Percentiles rank a stretch among this genome's conserved stretches.
Evolutionary conservation across 1,140 invertebrate species (phyloP).

Genomic region (Coenobita brevimanus): DNA sequence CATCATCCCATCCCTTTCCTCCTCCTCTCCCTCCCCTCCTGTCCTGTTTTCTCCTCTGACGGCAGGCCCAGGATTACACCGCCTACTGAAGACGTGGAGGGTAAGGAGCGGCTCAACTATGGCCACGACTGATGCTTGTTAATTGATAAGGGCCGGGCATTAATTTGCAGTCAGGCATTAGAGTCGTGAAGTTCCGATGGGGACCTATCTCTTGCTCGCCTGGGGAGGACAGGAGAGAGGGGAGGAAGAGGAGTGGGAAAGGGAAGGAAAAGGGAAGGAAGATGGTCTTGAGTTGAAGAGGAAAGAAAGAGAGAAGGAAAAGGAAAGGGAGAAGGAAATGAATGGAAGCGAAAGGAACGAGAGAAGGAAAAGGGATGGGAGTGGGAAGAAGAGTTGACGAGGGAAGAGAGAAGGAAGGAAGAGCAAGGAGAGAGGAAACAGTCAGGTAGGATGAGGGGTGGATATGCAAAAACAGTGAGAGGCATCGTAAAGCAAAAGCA

Average conservation of each 20-base stretch:
- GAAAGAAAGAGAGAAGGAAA: not conserved
- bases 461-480: not conserved
- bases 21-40: not conserved
- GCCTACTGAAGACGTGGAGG: constrained; percentile 18
- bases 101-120: not conserved
- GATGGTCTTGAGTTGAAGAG: not conserved
- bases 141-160: constrained; percentile 46
- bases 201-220: not conserved
- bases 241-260: not conserved
- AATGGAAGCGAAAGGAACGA: constrained; percentile 10
- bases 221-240: not conserved
- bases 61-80: not conserved
- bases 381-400: constrained; percentile 3
- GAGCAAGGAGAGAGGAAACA: not conserved
- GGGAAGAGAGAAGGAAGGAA: not conserved
- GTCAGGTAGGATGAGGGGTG: not conserved
- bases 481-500: too few species aligned
- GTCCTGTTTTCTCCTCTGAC: not conserved
- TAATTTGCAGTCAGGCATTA: constrained; percentile 39
- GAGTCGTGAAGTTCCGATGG: not conserved
- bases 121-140: constrained; percentile 34
- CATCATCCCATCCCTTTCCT: too few species aligned
- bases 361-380: constrained; percentile 14
- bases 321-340: not conserved
- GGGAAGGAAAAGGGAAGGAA: not conserved